A percentile compares a stretch with the other conserved stretches of the same genome.
Evolutionary conservation across 2,113 vertebrate genomes (phyloP).

Genomic region (Indicator maculatus): DNA sequence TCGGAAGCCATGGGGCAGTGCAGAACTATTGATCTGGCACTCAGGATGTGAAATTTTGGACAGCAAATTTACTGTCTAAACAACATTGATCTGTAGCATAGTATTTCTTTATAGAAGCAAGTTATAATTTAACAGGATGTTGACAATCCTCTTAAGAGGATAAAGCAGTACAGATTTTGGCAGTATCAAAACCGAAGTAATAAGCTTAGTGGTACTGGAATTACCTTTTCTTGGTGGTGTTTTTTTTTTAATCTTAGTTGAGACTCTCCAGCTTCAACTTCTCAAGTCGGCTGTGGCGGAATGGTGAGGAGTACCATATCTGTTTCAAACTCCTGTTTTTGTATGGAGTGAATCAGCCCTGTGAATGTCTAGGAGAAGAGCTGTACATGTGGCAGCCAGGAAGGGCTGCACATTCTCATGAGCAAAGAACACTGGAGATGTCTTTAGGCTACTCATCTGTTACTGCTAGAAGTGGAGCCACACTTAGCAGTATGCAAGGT

Average conservation of each 20-base stretch:
- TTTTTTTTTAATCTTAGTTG: background rate
- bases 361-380: background rate
- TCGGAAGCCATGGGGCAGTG: background rate
- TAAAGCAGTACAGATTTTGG: background rate
- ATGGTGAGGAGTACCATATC: background rate
- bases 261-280: background rate
- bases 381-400: too few species aligned
- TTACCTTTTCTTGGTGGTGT: background rate
- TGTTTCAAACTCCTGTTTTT: background rate
- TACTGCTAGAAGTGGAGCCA: background rate
- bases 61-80: background rate
- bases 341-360: background rate
- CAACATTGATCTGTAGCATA: background rate
- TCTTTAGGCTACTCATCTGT: background rate
- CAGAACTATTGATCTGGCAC: background rate
- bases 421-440: background rate
- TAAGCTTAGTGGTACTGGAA: background rate
- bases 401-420: background rate
- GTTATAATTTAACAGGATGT: background rate
- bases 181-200: background rate
- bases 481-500: rapidly evolving
- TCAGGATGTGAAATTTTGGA: background rate
- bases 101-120: background rate
- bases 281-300: background rate
- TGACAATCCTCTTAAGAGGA: background rate